Percentiles rank a stretch among this genome's conserved stretches.
Conservation (phyloP, 1,140 invertebrate genomes). For the Cyclargus thomasi region DNA sequence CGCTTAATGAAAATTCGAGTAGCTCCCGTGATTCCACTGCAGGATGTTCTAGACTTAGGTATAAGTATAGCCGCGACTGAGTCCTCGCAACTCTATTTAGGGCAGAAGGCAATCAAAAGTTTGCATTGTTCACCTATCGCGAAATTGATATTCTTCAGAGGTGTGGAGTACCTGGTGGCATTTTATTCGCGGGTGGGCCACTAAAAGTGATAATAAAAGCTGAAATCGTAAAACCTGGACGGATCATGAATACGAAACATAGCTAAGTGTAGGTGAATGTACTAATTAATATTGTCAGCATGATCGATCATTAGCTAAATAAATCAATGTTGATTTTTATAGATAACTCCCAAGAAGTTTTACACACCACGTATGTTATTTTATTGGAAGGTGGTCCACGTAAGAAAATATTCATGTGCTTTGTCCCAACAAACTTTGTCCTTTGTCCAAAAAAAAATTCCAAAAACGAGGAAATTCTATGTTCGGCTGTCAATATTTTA, state of each 20-base stretch:
- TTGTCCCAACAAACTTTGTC: too few relatives aligned
- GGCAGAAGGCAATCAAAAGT: constrained; percentile 48
- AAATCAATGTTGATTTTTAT: constrained; percentile 2
- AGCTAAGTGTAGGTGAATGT: constrained; percentile 22
- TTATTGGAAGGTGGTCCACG: too few relatives aligned
- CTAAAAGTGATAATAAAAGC: constrained; percentile 26
- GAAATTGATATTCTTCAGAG: constrained; percentile 55
- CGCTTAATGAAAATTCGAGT: background rate
- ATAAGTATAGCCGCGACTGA: too few relatives aligned
- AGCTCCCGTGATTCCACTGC: background rate
- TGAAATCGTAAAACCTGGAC: constrained; percentile 39
- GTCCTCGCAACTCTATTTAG: constrained; percentile 29
- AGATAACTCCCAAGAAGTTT: background rate
- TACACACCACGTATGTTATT: too few relatives aligned
- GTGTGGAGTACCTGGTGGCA: constrained; percentile 36
- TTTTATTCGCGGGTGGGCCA: constrained; percentile 48
- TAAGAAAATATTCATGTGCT: too few relatives aligned
- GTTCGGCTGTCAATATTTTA: too few relatives aligned
- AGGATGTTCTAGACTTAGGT: constrained; percentile 19
- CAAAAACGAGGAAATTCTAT: too few relatives aligned
- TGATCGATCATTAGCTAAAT: background rate
- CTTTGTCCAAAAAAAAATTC: too few relatives aligned
- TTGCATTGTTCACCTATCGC: constrained; percentile 39
- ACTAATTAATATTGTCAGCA: constrained; percentile 24
- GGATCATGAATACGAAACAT: constrained; percentile 45